phyloP scores from a whole-genome alignment of 2,113 vertebrate genomes.

The Pterocles gutturalis region DNA sequence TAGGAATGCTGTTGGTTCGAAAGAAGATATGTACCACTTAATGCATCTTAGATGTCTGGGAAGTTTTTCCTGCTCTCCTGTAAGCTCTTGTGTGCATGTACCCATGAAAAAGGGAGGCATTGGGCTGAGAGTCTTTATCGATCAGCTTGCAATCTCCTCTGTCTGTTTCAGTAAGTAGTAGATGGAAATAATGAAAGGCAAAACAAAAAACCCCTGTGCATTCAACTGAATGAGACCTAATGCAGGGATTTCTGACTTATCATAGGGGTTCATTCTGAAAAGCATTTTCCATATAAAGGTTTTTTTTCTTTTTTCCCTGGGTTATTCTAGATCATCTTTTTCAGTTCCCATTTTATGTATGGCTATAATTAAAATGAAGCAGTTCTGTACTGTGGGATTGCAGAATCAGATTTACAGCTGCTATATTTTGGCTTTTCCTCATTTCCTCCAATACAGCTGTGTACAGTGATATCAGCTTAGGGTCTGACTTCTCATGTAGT shows the following conservation, averaged over 20 bases:
- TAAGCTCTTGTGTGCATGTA: background rate
- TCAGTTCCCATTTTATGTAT: background rate
- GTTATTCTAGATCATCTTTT: background rate
- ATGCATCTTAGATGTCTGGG: background rate
- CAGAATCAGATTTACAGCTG: background rate
- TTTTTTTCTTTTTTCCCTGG: background rate
- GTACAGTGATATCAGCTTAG: background rate
- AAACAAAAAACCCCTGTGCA: background rate
- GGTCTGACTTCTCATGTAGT: background rate
- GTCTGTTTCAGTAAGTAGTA: slow-evolving; percentile 33
- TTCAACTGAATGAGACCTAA: slow-evolving; percentile 11
- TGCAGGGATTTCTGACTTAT: background rate
- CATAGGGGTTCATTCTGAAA: background rate
- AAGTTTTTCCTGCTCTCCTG: background rate
- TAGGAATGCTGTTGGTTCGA: background rate
- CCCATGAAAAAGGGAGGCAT: background rate
- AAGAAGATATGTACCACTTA: background rate
- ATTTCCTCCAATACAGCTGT: background rate
- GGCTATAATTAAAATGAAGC: background rate
- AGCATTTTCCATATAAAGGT: background rate
- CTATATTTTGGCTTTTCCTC: background rate
- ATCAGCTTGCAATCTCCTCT: background rate
- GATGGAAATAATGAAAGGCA: slow-evolving; percentile 38
- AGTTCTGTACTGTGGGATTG: background rate
- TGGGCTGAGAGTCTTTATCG: background rate